Evolutionary conservation across 2,797 vertebrate genomes (phyloP).

Genomic region (Petrocephalus schoutedeni): DNA sequence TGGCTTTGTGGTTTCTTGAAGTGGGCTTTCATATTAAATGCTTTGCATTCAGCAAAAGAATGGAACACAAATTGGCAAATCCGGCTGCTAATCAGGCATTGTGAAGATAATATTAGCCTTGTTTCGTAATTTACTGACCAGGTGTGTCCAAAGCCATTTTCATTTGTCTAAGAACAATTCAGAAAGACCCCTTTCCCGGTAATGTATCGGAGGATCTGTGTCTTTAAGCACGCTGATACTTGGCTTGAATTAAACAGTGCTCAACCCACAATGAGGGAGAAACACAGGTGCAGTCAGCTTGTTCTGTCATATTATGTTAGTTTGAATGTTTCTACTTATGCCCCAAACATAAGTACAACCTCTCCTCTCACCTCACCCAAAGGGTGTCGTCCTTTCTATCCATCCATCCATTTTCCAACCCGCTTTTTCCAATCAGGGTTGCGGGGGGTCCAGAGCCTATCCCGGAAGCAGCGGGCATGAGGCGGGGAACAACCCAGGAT

Average conservation of each 20-base stretch:
- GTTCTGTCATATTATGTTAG: neutral
- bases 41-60: neutral
- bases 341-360: neutral
- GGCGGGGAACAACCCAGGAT: no score
- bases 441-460: no score
- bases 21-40: neutral
- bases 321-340: neutral
- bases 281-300: neutral
- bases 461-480: no score
- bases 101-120: neutral
- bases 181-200: neutral
- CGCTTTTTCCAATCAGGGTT: neutral
- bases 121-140: neutral
- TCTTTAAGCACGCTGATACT: neutral
- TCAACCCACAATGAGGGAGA: neutral
- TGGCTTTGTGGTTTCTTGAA: neutral
- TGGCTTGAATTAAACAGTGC: neutral
- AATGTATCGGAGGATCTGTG: neutral
- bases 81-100: neutral
- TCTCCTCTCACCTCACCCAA: neutral
- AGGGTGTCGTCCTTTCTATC: neutral
- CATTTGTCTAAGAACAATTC: neutral
- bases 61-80: neutral
- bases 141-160: neutral
- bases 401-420: no score